Base-by-base conservation (phyloP, 2,797 vertebrate genomes). In the Potorous gilbertii region DNA sequence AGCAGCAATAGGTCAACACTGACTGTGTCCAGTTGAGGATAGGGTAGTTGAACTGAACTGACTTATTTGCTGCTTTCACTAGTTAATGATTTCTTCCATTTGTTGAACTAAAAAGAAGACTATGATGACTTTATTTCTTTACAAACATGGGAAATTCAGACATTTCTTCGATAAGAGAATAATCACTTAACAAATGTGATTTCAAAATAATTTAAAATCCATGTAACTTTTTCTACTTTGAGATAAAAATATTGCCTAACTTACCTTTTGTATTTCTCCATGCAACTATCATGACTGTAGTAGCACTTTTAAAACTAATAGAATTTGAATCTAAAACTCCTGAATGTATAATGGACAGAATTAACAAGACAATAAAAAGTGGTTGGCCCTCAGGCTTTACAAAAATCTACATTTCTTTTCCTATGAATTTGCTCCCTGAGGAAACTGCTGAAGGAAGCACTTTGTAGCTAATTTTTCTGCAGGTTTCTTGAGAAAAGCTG, bases 361-460 rank as follows among this genome's bases (percentile, higher is more conserved):
- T 97, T 96, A 96, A 92, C 6, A 97, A 92, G 52, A 94, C 97
- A 97, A 96, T 55, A 66, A 92, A 96, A 81, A 96, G 34, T 28
- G 8, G 13, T 81, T 96, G 93, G 91, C 0, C 92, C 46, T 92
- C 93, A 96, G 91, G 3, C 91, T 96, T 93, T 96, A 93, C 9
- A 92, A 94, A 94, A 27, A 92, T 90, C 95, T 62, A 1, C 54
- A 40, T 92, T 52, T 92, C 66, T 94, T 93, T n/a, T 3, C 14
- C 57, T 95, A 31, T 74, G 28, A 96, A 90, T 89, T 96, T 95
- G 27, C 21, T 96, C 1, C 81, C 46, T 24, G 50, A 92, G 54
- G 93, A 57, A 97, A 95, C 55, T 95, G 24, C 59, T 93, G 52
- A 93, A 90, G 46, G 54, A 95, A 93, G 52, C 81, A 87, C 46